Percentiles rank a stretch among this genome's conserved stretches.
These are phyloP conservation scores for Seira sanloemensis DNA, from an alignment of 2,888 invertebrate genomes.

Conservation along the genomic window DNA sequence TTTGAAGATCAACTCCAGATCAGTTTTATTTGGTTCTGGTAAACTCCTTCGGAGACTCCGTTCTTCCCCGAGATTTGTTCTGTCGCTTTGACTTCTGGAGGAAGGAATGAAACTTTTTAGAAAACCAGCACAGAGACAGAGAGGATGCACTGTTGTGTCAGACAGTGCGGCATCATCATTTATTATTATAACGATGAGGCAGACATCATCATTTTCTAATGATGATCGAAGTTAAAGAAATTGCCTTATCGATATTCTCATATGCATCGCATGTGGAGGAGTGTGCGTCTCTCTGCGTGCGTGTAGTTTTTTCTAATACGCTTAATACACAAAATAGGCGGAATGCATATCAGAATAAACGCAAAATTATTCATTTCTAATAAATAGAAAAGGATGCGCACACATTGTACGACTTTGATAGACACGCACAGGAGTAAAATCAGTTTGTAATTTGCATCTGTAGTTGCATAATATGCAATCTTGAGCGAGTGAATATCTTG, in stretches of 20 bases:
- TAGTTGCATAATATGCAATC: too few species aligned
- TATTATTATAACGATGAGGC: conserved; percentile 11
- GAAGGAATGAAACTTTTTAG: conserved; percentile 9
- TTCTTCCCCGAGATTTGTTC: conserved; percentile 34
- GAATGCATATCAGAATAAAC: too few species aligned
- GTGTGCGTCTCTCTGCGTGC: background rate
- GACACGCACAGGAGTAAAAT: too few species aligned
- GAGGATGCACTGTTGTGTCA: conserved; percentile 31
- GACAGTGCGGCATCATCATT: conserved; percentile 52
- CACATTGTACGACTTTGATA: too few species aligned
- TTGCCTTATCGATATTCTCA: background rate
- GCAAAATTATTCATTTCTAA: too few species aligned
- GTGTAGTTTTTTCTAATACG: too few species aligned
- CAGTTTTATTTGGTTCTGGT: conserved; percentile 18
- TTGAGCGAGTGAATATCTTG: background rate
- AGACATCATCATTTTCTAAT: background rate
- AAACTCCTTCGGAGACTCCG: conserved; percentile 43
- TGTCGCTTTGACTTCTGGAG: conserved; percentile 14
- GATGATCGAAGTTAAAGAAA: background rate
- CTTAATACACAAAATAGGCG: too few species aligned
- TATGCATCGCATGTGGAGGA: background rate
- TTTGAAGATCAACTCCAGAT: conserved; percentile 35
- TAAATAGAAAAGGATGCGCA: too few species aligned
- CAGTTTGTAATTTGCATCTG: too few species aligned
- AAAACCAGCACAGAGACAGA: conserved; percentile 31